Conservation (phyloP, 2,888 invertebrate genomes). For the Teinopalpus imperialis region DNA sequence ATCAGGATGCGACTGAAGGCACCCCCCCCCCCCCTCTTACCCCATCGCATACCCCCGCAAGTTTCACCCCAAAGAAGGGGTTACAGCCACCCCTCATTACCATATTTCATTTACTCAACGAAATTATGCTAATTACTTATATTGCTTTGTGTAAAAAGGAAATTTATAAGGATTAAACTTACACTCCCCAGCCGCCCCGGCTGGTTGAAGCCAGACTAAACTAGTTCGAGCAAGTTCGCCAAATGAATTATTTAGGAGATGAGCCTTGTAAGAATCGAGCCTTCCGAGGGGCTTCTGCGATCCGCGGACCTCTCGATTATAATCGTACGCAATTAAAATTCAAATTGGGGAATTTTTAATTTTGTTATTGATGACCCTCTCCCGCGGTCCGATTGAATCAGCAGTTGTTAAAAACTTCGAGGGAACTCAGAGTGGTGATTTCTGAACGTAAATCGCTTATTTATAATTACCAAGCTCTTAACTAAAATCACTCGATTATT, state of each 20-base stretch:
- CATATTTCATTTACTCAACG: slow-evolving; percentile 83
- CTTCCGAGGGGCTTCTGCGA: slow-evolving; percentile 61
- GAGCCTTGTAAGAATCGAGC: slow-evolving; percentile 50
- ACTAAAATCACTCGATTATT: slow-evolving; percentile 35
- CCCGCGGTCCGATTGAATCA: slow-evolving; percentile 62
- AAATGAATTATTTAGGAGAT: slow-evolving; percentile 72
- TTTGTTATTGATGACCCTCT: slow-evolving; percentile 79
- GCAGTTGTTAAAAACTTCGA: slow-evolving; percentile 70
- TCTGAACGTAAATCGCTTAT: slow-evolving; percentile 59
- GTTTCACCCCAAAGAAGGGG: slow-evolving; percentile 65
- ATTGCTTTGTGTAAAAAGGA: slow-evolving; percentile 83
- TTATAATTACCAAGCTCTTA: slow-evolving; percentile 39
- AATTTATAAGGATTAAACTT: slow-evolving; percentile 82
- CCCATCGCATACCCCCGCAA: slow-evolving; percentile 45
- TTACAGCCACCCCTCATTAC: slow-evolving; percentile 75
- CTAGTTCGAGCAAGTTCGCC: slow-evolving; percentile 61
- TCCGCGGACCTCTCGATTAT: slow-evolving; percentile 72
- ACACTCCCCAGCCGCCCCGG: slow-evolving; percentile 56
- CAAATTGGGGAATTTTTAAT: slow-evolving; percentile 80
- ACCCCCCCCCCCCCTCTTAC: slow-evolving; percentile 48
- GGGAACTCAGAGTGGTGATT: slow-evolving; percentile 53
- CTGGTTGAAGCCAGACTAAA: slow-evolving; percentile 53
- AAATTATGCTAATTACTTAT: slow-evolving; percentile 83
- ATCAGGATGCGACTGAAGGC: slow-evolving; percentile 76
- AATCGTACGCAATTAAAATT: slow-evolving; percentile 80